A percentile compares a stretch with the other conserved stretches of the same genome.
These are phyloP conservation scores for Apteryx owenii DNA, from an alignment of 2,113 vertebrate genomes.

Conservation along the genomic window DNA sequence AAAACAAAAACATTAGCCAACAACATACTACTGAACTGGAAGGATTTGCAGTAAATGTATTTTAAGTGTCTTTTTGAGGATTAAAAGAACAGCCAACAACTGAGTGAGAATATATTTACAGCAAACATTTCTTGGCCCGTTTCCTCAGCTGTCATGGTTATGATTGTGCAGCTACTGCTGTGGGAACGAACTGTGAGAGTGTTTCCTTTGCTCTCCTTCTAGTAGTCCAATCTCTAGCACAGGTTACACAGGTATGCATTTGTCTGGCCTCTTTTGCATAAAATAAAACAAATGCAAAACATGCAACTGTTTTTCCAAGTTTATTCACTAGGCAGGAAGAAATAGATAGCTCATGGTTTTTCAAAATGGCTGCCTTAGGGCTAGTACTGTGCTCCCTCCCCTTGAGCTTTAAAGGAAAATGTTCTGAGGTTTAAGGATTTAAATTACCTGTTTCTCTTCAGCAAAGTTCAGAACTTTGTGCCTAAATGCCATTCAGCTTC, in stretches of 20 bases:
- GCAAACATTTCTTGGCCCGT: constrained; percentile 58
- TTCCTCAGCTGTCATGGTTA: constrained; percentile 55
- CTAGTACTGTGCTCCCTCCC: neutral
- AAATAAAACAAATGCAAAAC: neutral
- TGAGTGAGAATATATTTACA: constrained; percentile 53
- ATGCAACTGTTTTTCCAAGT: neutral
- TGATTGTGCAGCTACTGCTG: constrained; percentile 44
- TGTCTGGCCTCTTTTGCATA: neutral
- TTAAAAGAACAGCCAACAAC: neutral
- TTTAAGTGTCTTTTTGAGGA: constrained; percentile 37
- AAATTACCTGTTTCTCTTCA: neutral
- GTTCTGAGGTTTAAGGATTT: neutral
- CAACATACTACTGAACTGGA: neutral
- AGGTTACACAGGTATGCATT: constrained; percentile 2
- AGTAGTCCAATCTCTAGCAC: neutral
- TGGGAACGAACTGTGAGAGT: neutral
- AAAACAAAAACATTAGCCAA: neutral
- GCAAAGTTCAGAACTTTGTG: neutral
- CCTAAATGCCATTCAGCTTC: neutral
- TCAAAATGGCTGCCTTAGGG: neutral
- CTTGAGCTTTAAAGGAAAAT: neutral
- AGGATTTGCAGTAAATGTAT: constrained; percentile 1
- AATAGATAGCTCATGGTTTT: neutral
- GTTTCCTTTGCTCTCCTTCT: constrained; percentile 39
- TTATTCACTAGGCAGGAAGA: neutral